Evolutionary conservation across 2,113 vertebrate species (phyloP).

Genomic region (Stegostoma tigrinum): DNA sequence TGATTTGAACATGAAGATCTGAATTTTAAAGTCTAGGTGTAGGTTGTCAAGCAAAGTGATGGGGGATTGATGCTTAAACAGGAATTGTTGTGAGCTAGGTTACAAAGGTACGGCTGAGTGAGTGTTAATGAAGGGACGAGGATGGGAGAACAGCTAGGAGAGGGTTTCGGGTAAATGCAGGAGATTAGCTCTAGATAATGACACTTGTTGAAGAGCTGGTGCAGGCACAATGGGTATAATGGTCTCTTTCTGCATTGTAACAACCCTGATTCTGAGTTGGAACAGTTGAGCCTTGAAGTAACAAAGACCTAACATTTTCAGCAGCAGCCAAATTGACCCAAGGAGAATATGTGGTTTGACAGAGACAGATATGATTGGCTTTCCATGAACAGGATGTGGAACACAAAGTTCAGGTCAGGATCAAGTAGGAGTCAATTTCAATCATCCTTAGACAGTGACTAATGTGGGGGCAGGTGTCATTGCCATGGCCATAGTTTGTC

Average conservation of each 20-base stretch:
- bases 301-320: neutral
- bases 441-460: too few species aligned
- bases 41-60: neutral
- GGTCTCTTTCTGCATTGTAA: too few species aligned
- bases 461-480: neutral
- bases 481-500: neutral
- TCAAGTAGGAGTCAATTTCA: too few species aligned
- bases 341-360: neutral
- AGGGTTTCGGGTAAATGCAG: too few species aligned
- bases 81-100: neutral
- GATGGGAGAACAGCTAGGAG: neutral
- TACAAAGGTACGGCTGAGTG: neutral
- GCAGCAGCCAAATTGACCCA: neutral
- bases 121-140: neutral
- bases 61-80: neutral
- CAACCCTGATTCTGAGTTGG: neutral
- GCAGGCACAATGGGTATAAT: too few species aligned
- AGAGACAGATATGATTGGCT: neutral
- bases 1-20: too few species aligned
- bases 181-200: too few species aligned
- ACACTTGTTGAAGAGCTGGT: too few species aligned
- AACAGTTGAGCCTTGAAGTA: neutral
- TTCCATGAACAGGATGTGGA: neutral
- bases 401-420: too few species aligned
- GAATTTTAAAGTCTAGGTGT: neutral